These are phyloP conservation scores for Lepisosteus oculatus DNA, from an alignment of 2,113 vertebrate genomes.

Conservation along the genomic window DNA sequence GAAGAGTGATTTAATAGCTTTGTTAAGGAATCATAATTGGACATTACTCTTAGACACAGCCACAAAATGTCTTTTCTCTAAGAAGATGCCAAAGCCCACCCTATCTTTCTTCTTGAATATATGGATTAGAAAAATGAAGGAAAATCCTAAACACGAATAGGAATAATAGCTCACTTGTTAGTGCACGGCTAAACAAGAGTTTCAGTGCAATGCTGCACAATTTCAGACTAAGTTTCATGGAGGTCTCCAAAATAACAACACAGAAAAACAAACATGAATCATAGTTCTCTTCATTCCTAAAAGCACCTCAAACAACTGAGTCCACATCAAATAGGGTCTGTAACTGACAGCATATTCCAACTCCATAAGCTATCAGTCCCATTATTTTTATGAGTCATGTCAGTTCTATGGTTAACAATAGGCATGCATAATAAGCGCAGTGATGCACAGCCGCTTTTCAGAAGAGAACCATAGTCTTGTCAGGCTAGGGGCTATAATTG, in stretches of 20 bases:
- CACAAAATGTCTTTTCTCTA: too few species aligned
- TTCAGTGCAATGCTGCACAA: too few species aligned
- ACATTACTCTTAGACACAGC: too few species aligned
- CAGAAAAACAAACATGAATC: slow-evolving; percentile 39
- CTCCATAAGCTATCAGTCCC: slow-evolving; percentile 49
- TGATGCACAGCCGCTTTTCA: slow-evolving; percentile 33
- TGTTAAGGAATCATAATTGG: too few species aligned
- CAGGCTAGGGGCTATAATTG: slow-evolving; percentile 80
- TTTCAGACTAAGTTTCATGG: slow-evolving; percentile 46
- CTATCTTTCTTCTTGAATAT: too few species aligned
- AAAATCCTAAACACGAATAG: too few species aligned
- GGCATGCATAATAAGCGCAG: slow-evolving; percentile 56
- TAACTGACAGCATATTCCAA: slow-evolving; percentile 51
- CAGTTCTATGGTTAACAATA: slow-evolving; percentile 56
- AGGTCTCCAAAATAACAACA: slow-evolving; percentile 21
- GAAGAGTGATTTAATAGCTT: too few species aligned
- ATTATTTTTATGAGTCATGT: slow-evolving; percentile 54
- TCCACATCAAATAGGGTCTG: slow-evolving; percentile 51
- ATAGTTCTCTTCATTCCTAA: slow-evolving; percentile 58
- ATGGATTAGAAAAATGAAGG: too few species aligned
- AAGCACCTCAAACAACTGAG: slow-evolving; percentile 39
- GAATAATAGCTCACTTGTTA: too few species aligned
- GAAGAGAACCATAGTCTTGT: slow-evolving; percentile 58
- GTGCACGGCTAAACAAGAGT: too few species aligned
- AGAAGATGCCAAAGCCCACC: too few species aligned